phyloP scores from a whole-genome alignment of 2,888 invertebrate species.

The Chydorus sphaericus region DNA sequence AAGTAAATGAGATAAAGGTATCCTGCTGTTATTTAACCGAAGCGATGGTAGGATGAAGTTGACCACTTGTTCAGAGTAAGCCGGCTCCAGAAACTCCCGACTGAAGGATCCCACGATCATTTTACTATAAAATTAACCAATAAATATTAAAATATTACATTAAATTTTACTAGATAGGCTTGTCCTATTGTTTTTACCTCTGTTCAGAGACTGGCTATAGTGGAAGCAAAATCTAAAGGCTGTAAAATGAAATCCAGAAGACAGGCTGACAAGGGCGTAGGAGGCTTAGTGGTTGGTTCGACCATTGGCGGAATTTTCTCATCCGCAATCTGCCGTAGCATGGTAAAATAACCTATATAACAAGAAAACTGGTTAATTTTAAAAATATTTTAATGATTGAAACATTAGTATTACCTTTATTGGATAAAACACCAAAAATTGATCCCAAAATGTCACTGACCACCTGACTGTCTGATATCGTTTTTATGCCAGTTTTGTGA shows the following conservation, averaged over 20 bases:
- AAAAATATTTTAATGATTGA: background rate
- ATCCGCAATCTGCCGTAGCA: conserved; percentile 18
- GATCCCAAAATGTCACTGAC: background rate
- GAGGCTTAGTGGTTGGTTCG: conserved; percentile 49
- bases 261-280: conserved; percentile 55
- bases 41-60: conserved; percentile 28
- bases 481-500: background rate
- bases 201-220: conserved; percentile 27
- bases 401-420: conserved; percentile 10
- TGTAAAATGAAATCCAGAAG: conserved; percentile 59
- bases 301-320: conserved; percentile 48
- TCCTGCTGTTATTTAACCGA: conserved; percentile 25
- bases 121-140: conserved; percentile 11
- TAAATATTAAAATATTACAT: background rate
- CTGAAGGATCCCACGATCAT: conserved; percentile 19
- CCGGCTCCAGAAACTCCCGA: conserved; percentile 25
- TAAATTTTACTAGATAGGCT: background rate
- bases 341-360: conserved; percentile 9
- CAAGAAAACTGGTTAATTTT: background rate
- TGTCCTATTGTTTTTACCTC: no score
- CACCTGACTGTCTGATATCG: background rate
- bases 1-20: conserved; percentile 27
- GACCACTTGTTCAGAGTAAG: conserved; percentile 27
- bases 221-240: conserved; percentile 45
- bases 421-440: conserved; percentile 1